Conservation (phyloP, 2,113 vertebrate species). For the Procavia capensis region DNA sequence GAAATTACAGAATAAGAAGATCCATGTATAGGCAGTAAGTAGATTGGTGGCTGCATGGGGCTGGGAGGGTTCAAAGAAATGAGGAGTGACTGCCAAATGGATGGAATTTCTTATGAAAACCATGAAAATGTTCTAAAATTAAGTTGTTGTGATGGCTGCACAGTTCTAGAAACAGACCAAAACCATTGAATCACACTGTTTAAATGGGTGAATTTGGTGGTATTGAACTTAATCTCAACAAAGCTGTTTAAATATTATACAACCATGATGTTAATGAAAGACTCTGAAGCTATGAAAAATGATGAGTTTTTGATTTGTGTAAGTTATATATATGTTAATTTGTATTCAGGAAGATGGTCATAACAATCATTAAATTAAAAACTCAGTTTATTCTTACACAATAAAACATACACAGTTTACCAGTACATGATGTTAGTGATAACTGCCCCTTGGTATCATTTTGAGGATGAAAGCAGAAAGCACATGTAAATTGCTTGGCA, state of each 20-base stretch:
- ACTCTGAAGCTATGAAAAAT: background rate
- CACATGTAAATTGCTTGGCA: background rate
- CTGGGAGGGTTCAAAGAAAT: background rate
- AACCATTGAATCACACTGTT: too few relatives aligned
- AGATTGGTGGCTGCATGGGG: too few relatives aligned
- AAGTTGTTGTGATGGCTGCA: too few relatives aligned
- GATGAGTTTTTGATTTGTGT: background rate
- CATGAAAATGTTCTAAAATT: background rate
- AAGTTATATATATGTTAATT: too few relatives aligned
- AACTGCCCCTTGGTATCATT: rapidly evolving
- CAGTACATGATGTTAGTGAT: background rate
- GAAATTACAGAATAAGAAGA: background rate
- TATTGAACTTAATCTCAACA: background rate
- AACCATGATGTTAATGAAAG: background rate
- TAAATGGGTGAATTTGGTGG: too few relatives aligned
- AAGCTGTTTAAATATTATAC: background rate
- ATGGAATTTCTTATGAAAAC: background rate
- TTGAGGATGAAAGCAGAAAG: background rate
- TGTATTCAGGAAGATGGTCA: background rate
- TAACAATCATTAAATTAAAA: background rate
- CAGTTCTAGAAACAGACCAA: too few relatives aligned
- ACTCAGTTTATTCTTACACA: background rate
- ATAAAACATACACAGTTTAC: background rate
- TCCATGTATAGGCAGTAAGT: background rate
- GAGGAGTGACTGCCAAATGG: background rate